Evolutionary conservation across 2,797 vertebrate species (phyloP).

Genomic region (Siniperca undulata): DNA sequence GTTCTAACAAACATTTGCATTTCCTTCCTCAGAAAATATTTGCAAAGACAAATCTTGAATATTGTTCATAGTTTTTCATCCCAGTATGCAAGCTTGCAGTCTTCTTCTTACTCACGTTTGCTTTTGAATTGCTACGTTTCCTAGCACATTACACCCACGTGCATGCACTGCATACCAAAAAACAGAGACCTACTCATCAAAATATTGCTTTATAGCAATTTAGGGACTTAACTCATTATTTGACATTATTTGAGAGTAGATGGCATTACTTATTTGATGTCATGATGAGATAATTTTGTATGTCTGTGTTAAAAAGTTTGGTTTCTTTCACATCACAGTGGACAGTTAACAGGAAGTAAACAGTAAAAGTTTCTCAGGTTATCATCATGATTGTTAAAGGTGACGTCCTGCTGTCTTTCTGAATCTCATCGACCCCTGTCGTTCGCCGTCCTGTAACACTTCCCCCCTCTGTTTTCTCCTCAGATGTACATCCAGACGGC

Average conservation of each 20-base stretch:
- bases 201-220: neutral
- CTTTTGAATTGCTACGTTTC: neutral
- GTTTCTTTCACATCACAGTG: neutral
- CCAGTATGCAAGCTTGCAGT: neutral
- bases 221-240: neutral
- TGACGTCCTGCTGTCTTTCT: neutral
- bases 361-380: neutral
- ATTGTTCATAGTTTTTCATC: neutral
- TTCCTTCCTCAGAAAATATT: neutral
- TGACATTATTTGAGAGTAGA: neutral
- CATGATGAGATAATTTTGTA: neutral
- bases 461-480: conserved; percentile 9
- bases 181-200: too few relatives aligned
- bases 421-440: neutral
- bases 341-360: neutral
- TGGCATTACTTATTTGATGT: neutral
- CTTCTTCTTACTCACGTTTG: neutral
- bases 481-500: conserved; percentile 99
- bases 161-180: too few relatives aligned
- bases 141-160: neutral
- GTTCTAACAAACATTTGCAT: neutral
- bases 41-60: neutral
- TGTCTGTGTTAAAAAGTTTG: neutral
- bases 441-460: neutral
- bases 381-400: neutral